These are phyloP conservation scores for Microtus obscurus DNA, from an alignment of 2,797 vertebrate species.

Conservation along the genomic window DNA sequence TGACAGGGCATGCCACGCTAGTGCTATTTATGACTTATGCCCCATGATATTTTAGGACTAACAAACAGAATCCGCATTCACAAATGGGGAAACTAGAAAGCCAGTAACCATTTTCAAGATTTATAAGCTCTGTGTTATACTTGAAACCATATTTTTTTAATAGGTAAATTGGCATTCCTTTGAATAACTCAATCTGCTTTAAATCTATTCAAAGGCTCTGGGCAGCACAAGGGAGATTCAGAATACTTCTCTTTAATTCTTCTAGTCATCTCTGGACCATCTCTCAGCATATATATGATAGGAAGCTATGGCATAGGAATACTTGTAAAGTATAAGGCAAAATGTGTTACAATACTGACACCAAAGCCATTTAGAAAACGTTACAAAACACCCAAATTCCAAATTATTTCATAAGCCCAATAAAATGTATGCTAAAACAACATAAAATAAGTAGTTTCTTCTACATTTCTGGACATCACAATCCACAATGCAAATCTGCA, in stretches of 20 bases:
- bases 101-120: conserved; percentile 85
- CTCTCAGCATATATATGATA: conserved; percentile 75
- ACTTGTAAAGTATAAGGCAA: background rate
- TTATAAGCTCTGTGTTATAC: conserved; percentile 85
- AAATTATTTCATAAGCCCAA: conserved; percentile 71
- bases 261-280: conserved; percentile 83
- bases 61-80: conserved; percentile 77
- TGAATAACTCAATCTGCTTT: conserved; percentile 85
- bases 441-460: conserved; percentile 35
- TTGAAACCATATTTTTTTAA: conserved; percentile 87
- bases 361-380: conserved; percentile 55
- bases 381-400: conserved; percentile 51
- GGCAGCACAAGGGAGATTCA: conserved; percentile 78
- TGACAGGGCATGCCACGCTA: conserved; percentile 77
- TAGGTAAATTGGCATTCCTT: conserved; percentile 86
- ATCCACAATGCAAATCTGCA: background rate
- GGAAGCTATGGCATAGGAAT: background rate
- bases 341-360: conserved; percentile 68
- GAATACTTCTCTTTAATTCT: conserved; percentile 82
- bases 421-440: conserved; percentile 72
- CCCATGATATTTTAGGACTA: conserved; percentile 73
- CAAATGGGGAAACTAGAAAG: conserved; percentile 79
- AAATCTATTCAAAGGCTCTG: conserved; percentile 84
- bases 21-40: conserved; percentile 84
- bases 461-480: conserved; percentile 37